Conservation (phyloP, 2,113 vertebrate genomes). For the Callospermophilus lateralis region DNA sequence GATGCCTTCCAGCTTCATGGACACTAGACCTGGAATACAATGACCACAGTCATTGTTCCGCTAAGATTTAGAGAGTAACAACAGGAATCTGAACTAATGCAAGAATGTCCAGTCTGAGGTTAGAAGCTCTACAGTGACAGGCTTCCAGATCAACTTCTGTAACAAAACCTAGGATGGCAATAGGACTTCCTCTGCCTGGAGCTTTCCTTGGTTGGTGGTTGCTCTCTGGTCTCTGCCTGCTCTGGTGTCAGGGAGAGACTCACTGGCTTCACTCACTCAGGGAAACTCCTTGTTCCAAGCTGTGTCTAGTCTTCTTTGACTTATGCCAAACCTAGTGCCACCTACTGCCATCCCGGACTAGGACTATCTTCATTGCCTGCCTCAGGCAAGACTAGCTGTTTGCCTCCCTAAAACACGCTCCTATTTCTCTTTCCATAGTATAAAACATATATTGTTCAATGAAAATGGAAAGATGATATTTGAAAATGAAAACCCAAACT, state of each 20-base stretch:
- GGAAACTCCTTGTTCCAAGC: not conserved
- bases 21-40: not conserved
- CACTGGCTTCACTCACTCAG: not conserved
- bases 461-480: not conserved
- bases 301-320: not conserved
- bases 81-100: not conserved
- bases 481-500: constrained; percentile 43
- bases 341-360: not conserved
- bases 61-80: not conserved
- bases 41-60: not conserved
- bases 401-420: not conserved
- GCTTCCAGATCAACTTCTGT: not conserved
- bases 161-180: not conserved
- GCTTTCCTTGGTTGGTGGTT: not conserved
- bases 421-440: constrained; percentile 1
- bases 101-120: not conserved
- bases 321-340: not conserved
- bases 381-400: not conserved
- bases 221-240: not conserved
- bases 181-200: not conserved
- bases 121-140: not conserved
- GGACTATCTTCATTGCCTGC: not conserved
- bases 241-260: not conserved
- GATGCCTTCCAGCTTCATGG: not conserved
- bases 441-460: not conserved